phyloP scores from a whole-genome alignment of 2,797 vertebrate species.

The Diplodus puntazzo region DNA sequence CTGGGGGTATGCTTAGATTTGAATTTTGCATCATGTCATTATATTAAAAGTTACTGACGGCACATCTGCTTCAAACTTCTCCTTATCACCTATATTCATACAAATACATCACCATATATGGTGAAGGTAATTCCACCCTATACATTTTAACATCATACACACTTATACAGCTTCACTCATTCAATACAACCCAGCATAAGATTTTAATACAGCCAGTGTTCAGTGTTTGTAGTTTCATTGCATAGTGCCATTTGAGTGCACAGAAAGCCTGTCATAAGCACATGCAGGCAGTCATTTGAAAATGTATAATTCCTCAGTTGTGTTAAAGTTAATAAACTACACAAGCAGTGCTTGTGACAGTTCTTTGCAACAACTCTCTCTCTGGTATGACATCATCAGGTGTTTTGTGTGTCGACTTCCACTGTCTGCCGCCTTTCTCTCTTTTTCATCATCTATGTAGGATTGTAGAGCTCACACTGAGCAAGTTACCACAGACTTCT shows the following conservation, averaged over 20 bases:
- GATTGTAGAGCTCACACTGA: conserved; percentile 8
- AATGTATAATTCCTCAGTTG: background rate
- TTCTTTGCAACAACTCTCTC: background rate
- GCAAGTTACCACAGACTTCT: conserved; percentile 16
- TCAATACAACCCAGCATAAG: background rate
- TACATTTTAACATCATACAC: background rate
- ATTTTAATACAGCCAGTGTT: background rate
- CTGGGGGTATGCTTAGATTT: too few species aligned
- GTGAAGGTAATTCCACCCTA: too few species aligned
- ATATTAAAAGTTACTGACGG: background rate
- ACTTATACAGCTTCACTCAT: background rate
- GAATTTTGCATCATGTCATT: background rate
- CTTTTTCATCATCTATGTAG: conserved; percentile 14
- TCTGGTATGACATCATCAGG: background rate
- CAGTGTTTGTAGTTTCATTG: background rate
- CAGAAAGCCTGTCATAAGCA: background rate
- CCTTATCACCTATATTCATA: too few species aligned
- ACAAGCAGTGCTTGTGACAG: background rate
- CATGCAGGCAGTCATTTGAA: background rate
- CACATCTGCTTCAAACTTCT: too few species aligned
- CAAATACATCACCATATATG: too few species aligned
- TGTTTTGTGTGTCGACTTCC: background rate
- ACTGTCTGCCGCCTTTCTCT: background rate
- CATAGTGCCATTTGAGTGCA: background rate
- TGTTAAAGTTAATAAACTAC: background rate